Evolutionary conservation across 2,113 vertebrate genomes (phyloP), one percentile per base, ranked within the genome.

Genomic region (Tamias sibiricus): DNA sequence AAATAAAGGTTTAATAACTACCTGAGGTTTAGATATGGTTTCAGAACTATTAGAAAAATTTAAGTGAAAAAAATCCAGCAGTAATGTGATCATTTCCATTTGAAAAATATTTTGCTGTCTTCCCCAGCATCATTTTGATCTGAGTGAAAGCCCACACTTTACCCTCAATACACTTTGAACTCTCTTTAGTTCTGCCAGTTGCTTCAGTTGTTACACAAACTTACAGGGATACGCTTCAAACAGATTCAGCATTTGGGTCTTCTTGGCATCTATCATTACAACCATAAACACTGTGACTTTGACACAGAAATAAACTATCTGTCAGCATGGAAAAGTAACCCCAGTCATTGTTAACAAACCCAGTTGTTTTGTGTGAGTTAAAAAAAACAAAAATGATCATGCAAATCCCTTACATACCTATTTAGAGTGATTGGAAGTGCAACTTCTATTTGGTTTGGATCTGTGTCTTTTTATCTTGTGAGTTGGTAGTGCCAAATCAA

Each of bases 371-470:
- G 20, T 95, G 17, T 84, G 32, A 85, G 57, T 44, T 64, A 92
- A 95, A 95, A 92, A 95, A 95, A 87, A 57, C 42, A 91, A 91
- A 95, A 94, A 5, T 44, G 86, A 49, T 57, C 26, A 1, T 59
- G 35, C 64, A 83, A 86, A 62, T 81, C 40, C 71, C 47, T 47
- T 40, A 30, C 37, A 28, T 72, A n/a, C 81, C 62, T 24, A 49
- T 4, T 74, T 92, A 40, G 44, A 91, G 20, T 64, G 16, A 83
- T 72, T 47, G 69, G 54, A 94, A 71, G 44, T 72, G 14, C 11
- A 64, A 22, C 71, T 96, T 91, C n/a, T 93, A 13, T 83, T 52
- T 86, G 62, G 8, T 92, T 69, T 96, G 68, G 35, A 94, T 66
- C 6, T 84, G 72, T 40, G 80, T 40, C 59, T 82, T 81, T 87